Conservation (phyloP, 2,113 vertebrate species). For the Dunckerocampus dactyliophorus region DNA sequence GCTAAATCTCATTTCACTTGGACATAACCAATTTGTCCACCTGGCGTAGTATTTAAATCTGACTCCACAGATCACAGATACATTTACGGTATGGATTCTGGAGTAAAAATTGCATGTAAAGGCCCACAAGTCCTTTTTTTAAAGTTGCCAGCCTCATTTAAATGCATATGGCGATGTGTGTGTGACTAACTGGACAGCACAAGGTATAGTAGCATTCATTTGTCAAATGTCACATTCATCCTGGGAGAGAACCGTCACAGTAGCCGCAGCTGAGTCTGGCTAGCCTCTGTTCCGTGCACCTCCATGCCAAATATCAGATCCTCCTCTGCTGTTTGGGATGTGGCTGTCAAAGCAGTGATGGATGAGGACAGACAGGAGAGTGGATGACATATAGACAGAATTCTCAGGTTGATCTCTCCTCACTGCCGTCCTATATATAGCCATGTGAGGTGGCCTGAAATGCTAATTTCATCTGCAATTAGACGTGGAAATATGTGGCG, state of each 20-base stretch:
- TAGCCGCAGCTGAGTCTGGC: slow-evolving; percentile 47
- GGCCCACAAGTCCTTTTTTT: slow-evolving; percentile 1
- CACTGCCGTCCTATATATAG: slow-evolving; percentile 31
- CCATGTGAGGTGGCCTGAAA: slow-evolving; percentile 39
- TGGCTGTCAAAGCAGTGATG: slow-evolving; percentile 52
- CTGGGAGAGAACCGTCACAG: slow-evolving; percentile 53
- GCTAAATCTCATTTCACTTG: not conserved
- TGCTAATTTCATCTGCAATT: slow-evolving; percentile 66
- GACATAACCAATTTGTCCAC: slow-evolving; percentile 1
- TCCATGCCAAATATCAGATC: slow-evolving; percentile 43
- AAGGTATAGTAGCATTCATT: slow-evolving; percentile 55
- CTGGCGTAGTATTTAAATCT: not conserved
- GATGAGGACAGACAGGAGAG: slow-evolving; percentile 27
- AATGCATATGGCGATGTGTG: slow-evolving; percentile 14
- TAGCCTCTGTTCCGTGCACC: slow-evolving; percentile 40
- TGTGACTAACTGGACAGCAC: slow-evolving; percentile 43
- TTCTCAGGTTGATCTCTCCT: slow-evolving; percentile 31
- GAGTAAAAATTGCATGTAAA: not conserved
- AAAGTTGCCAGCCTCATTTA: slow-evolving; percentile 9
- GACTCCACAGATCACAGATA: not conserved
- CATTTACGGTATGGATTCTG: not conserved
- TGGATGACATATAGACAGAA: slow-evolving; percentile 47
- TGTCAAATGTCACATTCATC: slow-evolving; percentile 65
- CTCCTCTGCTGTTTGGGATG: slow-evolving; percentile 39
- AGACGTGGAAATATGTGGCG: slow-evolving; percentile 49